Evolutionary conservation across 2,888 invertebrate species (phyloP).

Genomic region (Galeopsomyia nigrocyanea): DNA sequence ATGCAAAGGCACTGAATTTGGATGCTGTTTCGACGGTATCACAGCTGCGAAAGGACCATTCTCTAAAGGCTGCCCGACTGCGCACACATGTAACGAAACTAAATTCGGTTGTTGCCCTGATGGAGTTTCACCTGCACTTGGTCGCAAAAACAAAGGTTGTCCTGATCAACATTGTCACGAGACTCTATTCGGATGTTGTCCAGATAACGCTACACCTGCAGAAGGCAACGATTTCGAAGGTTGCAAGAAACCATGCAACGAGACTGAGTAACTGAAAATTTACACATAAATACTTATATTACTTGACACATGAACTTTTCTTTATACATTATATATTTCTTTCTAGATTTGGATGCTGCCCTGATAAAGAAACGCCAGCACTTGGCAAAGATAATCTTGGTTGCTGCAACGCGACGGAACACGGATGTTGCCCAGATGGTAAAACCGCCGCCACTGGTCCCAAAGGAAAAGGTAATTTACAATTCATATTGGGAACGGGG

Average conservation of each 20-base stretch:
- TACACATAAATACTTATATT: conserved; percentile 40
- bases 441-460: conserved; percentile 77
- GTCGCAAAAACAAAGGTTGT: conserved; percentile 81
- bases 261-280: conserved; percentile 70
- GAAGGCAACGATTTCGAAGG: conserved; percentile 88
- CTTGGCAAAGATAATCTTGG: conserved; percentile 73
- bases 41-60: conserved; percentile 86
- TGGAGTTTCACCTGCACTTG: conserved; percentile 82
- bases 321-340: neutral
- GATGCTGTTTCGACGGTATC: conserved; percentile 88
- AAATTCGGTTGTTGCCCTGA: conserved; percentile 87
- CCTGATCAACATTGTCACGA: conserved; percentile 80
- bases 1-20: conserved; percentile 79
- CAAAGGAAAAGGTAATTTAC: conserved; percentile 68
- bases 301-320: neutral
- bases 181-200: conserved; percentile 90
- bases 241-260: conserved; percentile 78
- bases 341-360: conserved; percentile 76
- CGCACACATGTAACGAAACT: conserved; percentile 83
- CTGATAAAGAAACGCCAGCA: conserved; percentile 77
- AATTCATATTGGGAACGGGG: neutral
- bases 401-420: conserved; percentile 68
- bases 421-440: conserved; percentile 82
- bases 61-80: conserved; percentile 81
- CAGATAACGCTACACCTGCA: conserved; percentile 82